Evolutionary conservation across 2,797 vertebrate genomes (phyloP).

Genomic region (Taeniopygia guttata): DNA sequence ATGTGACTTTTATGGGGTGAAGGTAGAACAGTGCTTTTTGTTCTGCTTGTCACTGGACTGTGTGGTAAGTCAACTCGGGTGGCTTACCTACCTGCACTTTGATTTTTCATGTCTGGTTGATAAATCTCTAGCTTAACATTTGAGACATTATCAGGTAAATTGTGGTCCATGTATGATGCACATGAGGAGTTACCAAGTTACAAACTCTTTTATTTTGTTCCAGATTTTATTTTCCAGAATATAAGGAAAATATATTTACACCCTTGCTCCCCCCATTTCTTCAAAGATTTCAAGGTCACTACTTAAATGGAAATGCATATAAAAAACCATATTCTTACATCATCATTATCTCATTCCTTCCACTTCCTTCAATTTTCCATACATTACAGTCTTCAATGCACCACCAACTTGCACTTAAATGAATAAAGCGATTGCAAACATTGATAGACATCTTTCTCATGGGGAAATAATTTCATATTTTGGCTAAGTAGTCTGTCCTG

Average conservation of each 20-base stretch:
- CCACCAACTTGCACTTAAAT: not conserved
- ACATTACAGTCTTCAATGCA: not conserved
- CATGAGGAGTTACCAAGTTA: not conserved
- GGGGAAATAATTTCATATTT: not conserved
- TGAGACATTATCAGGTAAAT: not conserved
- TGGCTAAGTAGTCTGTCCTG: not conserved
- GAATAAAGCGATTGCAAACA: not conserved
- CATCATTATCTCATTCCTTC: not conserved
- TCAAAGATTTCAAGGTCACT: not conserved
- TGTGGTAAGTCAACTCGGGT: not conserved
- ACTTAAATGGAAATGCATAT: not conserved
- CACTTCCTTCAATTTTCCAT: not conserved
- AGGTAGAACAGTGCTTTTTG: not conserved
- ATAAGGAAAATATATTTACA: not conserved
- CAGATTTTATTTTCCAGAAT: not conserved
- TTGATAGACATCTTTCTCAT: not conserved
- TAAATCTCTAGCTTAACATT: not conserved
- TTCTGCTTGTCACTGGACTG: not conserved
- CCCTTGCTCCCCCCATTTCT: rapidly evolving
- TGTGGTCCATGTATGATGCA: not conserved
- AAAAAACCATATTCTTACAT: not conserved
- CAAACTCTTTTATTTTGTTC: not conserved
- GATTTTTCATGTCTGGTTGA: not conserved
- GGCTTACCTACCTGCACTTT: not conserved
- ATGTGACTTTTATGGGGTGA: not conserved